A percentile compares a stretch with the other conserved stretches of the same genome.
These are phyloP conservation scores for Cygnus olor DNA, from an alignment of 2,797 vertebrate species.

Conservation along the genomic window DNA sequence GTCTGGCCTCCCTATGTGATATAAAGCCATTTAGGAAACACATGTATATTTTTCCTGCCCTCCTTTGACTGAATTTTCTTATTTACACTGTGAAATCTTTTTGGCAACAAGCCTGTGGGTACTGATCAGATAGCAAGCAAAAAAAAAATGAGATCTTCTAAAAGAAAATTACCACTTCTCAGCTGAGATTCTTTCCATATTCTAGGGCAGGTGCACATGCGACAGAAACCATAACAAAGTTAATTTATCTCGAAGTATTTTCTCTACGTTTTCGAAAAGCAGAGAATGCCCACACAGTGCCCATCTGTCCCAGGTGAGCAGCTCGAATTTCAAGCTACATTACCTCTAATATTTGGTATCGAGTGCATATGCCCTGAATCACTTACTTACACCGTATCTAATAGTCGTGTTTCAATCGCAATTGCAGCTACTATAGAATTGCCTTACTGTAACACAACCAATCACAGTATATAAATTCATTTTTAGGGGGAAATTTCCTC, in stretches of 20 bases:
- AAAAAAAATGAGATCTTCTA: not conserved
- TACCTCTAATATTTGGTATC: not conserved
- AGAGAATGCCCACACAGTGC: not conserved
- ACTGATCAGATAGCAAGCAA: not conserved
- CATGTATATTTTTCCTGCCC: not conserved
- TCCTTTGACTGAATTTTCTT: not conserved
- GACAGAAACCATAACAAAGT: not conserved
- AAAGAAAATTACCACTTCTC: not conserved
- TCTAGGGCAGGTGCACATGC: not conserved
- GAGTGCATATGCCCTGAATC: not conserved
- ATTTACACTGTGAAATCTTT: not conserved
- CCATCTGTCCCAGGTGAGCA: not conserved
- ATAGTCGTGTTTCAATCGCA: not conserved
- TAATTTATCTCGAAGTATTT: not conserved
- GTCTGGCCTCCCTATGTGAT: not conserved
- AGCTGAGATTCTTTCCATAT: not conserved
- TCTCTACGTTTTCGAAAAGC: not conserved
- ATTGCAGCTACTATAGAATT: not conserved
- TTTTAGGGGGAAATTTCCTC: not conserved
- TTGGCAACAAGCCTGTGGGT: not conserved
- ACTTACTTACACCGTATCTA: not conserved
- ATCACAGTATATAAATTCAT: not conserved
- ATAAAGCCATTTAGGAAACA: not conserved
- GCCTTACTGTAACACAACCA: not conserved
- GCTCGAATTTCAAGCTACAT: not conserved